Conservation (phyloP, 2,797 vertebrate species). For the Enteromius argenteus region DNA sequence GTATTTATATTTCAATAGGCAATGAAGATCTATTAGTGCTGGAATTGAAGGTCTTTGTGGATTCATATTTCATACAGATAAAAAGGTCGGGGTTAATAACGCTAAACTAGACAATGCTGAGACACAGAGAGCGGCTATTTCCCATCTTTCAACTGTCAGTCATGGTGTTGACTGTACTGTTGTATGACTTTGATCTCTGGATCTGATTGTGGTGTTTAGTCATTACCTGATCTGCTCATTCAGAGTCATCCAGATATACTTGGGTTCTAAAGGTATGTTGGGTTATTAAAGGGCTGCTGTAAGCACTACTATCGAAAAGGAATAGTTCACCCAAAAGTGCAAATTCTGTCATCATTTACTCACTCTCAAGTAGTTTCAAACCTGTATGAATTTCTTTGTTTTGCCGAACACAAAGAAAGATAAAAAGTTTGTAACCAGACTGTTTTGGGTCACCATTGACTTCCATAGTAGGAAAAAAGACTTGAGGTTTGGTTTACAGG, state of each 20-base stretch:
- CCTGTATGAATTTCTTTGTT: too few species aligned
- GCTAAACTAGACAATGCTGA: constrained; percentile 24
- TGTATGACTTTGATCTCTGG: constrained; percentile 17
- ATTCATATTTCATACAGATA: constrained; percentile 49
- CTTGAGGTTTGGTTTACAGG: too few species aligned
- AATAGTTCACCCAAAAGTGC: too few species aligned
- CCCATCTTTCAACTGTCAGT: constrained; percentile 46
- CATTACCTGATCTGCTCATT: constrained; percentile 33
- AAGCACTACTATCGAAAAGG: too few species aligned
- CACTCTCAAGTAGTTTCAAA: too few species aligned
- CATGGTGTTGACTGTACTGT: constrained; percentile 15
- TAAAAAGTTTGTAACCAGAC: too few species aligned
- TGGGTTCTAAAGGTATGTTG: not conserved
- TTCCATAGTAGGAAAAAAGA: too few species aligned
- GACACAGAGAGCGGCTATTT: constrained; percentile 37
- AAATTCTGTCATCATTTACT: too few species aligned
- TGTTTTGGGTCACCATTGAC: too few species aligned
- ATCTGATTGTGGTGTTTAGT: not conserved
- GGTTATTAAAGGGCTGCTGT: not conserved
- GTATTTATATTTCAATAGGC: constrained; percentile 47
- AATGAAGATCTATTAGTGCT: constrained; percentile 37
- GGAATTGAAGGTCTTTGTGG: constrained; percentile 46
- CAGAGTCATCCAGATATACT: constrained; percentile 31
- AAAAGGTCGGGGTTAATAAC: constrained; percentile 47
- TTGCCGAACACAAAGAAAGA: too few species aligned